A percentile compares a stretch with the other conserved stretches of the same genome.
phyloP scores from a whole-genome alignment of 1,140 invertebrate species.

The Riptortus pedestris region DNA sequence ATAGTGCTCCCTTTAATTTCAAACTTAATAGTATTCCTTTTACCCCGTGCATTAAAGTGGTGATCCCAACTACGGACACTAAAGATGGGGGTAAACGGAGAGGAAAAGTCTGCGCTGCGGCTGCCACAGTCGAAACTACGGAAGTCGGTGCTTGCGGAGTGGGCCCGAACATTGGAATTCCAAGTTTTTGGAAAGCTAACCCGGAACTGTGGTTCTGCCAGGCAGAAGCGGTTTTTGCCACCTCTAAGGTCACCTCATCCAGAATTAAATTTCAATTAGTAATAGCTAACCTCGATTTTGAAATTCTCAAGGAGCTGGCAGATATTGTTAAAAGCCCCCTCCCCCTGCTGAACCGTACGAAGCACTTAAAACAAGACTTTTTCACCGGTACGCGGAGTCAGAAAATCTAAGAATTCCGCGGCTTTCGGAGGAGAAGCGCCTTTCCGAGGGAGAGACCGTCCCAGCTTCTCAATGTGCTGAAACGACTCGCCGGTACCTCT shows the following conservation, averaged over 20 bases:
- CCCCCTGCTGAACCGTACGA: slow-evolving; percentile 17
- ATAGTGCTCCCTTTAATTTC: too few species aligned
- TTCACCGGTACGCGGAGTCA: slow-evolving; percentile 7
- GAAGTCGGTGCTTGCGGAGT: neutral
- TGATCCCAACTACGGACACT: too few species aligned
- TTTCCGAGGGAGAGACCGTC: neutral
- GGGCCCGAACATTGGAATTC: slow-evolving; percentile 24
- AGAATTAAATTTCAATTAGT: slow-evolving; percentile 29
- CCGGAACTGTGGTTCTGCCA: slow-evolving; percentile 33
- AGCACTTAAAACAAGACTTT: slow-evolving; percentile 13
- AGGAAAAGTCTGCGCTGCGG: too few species aligned
- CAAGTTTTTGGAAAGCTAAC: slow-evolving; percentile 32
- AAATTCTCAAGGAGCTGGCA: neutral
- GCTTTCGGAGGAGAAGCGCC: slow-evolving; percentile 17
- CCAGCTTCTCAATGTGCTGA: too few species aligned
- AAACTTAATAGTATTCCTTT: too few species aligned
- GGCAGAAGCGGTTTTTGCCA: slow-evolving; percentile 30
- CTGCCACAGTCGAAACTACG: too few species aligned
- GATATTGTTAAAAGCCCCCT: slow-evolving; percentile 17
- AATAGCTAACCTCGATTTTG: slow-evolving; percentile 22
- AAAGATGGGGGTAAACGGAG: too few species aligned
- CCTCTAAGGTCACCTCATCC: slow-evolving; percentile 28
- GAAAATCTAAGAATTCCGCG: slow-evolving; percentile 8
- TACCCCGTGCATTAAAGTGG: too few species aligned
- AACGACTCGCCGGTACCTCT: too few species aligned